Percentiles rank a stretch among this genome's conserved stretches.
Conservation (phyloP, 1,140 invertebrate species). For the Ceratina japonica region DNA sequence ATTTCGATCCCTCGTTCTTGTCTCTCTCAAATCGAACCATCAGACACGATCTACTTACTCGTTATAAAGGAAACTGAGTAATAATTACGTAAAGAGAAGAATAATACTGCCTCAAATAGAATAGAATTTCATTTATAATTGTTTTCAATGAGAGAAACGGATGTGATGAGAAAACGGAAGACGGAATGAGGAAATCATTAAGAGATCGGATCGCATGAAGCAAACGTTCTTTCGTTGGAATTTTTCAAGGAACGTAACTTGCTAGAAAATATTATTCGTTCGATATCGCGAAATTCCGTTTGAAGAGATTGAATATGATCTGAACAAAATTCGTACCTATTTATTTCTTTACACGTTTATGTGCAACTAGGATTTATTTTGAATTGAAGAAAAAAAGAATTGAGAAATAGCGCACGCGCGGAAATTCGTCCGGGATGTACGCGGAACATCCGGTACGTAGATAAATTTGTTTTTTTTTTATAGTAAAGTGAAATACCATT, state of each 20-base stretch:
- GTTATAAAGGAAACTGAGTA: constrained; percentile 18
- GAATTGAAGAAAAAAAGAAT: no score
- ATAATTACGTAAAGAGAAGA: constrained; percentile 48
- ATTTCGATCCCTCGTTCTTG: constrained; percentile 31
- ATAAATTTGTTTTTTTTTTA: neutral
- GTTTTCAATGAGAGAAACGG: neutral
- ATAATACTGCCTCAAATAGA: constrained; percentile 69
- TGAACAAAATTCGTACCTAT: no score
- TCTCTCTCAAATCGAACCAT: constrained; percentile 4
- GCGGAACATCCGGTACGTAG: neutral
- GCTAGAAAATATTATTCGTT: neutral
- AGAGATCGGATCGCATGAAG: neutral
- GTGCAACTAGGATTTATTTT: no score
- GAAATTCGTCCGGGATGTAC: no score
- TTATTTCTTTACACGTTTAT: no score
- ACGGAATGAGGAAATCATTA: neutral
- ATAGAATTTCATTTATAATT: constrained; percentile 39
- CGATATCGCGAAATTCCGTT: neutral
- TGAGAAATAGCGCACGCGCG: no score
- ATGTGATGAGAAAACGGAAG: neutral
- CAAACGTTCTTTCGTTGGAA: neutral
- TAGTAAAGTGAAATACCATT: neutral
- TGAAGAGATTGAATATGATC: no score
- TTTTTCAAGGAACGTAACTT: neutral
- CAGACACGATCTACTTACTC: neutral